Base-by-base conservation (phyloP, 2,888 invertebrate species). In the Parochlus steinenii region DNA sequence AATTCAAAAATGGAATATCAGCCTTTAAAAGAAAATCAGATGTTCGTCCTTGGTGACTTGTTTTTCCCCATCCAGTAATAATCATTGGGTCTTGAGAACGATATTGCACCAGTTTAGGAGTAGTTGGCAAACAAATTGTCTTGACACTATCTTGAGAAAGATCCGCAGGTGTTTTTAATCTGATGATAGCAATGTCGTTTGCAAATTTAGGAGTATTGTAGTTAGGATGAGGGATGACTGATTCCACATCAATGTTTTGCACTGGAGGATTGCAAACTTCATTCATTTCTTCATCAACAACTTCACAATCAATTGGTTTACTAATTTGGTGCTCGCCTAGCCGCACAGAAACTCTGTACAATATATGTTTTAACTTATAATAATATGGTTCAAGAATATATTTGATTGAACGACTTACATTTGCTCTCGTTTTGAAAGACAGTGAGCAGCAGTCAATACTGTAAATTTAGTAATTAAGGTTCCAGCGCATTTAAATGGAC, bases 101-200 rank as follows among this genome's bases (percentile, higher is more conserved):
- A 5, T 47, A 39, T 46, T 56, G 52, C 2, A 64, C 41, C n/a
- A n/a, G n/a, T 2, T 50, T 46, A 0, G 44, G 22, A 2, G 51
- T 55, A 4, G 50, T 46, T 5, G 70, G 70, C 35, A 70, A 41
- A 41, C 70, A 70, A 36, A 70, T 53, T 4, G 68, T 59, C 23
- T 54, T 56, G 39, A 62, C 58, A 34, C 52, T 65, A 20, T 51
- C 57, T 62, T 46, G 29, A 58, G 56, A 11, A 29, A n/a, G 15
- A 25, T 19, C 17, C 12, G n/a, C 48, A n/a, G n/a, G n/a, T n/a
- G n/a, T n/a, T n/a, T n/a, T n/a, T n/a, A n/a, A n/a, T 43, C 70
- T 61, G 33, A 74, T 49, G 5, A 76, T 48, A 2, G 66, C 75
- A 31, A 76, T 64, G 43, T 76, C 76, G 43, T 74, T 55, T 10